Evolutionary conservation across 2,113 vertebrate species (phyloP), one percentile per base, ranked within the genome.

Genomic region (Copsychus sechellarum): DNA sequence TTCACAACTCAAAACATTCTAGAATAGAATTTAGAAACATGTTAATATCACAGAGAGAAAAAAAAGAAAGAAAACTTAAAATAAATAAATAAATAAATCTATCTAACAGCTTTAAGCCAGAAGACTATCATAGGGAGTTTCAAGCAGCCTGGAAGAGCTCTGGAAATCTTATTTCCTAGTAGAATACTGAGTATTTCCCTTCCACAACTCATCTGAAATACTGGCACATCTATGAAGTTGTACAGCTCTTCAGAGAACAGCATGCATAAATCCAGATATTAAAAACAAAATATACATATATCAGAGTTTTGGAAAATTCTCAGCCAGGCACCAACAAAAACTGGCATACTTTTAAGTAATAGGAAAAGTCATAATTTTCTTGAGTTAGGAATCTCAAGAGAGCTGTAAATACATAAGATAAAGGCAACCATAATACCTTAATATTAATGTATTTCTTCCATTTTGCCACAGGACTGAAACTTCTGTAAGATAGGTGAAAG

Each of bases 1-100:
- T 92, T 93, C 43, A 74, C 42, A 93, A 91, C 83, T 84, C 61
- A 14, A 79, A 97, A 36, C 36, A 36, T 92, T 84, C 91, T 71
- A 74, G 76, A 83, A 88, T 11, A n/a, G 60, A 90, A 83, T 86
- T 93, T 50, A 58, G 81, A 88, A 93, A 66, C 33, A 50, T 21
- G 42, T 25, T 89, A 87, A 61, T 66, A 77, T 48, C 61, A 89
- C 14, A 56, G 2, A 8, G 8, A 4, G 1, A 5, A 6, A 7
- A 17, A 31, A 14, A 18, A 8, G 1, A 28, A 21, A 12, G 13
- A 18, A 48, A 67, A 57, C 43, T 2, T 9, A 7, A 13, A 38
- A 50, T 11, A 24, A 60, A 36, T 6, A 24, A 60, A 36, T 6
- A 24, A 61, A 38, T 5, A 19, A 48, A n/a, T 9, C 11, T 65